Evolutionary conservation across 30 jellyfish, hydroid and myxozoan species (phyloP).

Genomic region (Aurelia coerulea): DNA sequence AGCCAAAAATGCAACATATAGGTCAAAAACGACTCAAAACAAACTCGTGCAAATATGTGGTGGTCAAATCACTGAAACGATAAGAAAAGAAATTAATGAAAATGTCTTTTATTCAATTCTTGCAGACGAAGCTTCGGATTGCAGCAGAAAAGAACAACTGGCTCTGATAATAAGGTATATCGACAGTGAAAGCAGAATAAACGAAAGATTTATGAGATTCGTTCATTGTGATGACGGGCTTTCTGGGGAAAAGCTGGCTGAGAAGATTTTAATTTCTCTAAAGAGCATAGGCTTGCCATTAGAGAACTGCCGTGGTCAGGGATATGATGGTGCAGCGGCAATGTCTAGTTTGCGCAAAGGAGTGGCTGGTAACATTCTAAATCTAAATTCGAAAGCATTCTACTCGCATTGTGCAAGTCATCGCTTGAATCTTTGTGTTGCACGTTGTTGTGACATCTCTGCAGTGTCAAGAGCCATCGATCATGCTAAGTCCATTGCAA

Average conservation of each 20-base stretch:
- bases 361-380: no score
- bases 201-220: constrained; percentile 27
- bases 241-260: constrained; percentile 24
- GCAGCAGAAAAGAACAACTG: constrained; percentile 25
- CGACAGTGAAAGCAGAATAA: constrained; percentile 24
- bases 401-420: no score
- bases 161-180: constrained; percentile 26
- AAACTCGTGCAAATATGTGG: constrained; percentile 39
- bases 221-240: constrained; percentile 35
- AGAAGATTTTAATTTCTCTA: constrained; percentile 22
- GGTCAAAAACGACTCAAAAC: constrained; percentile 27
- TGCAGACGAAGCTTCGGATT: no score
- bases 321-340: no score
- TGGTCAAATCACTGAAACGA: constrained; percentile 33
- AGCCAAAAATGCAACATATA: no score
- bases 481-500: constrained; percentile 1
- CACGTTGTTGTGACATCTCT: constrained; percentile 16
- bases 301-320: no score
- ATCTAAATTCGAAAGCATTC: no score
- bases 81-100: neutral
- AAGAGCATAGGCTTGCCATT: constrained; percentile 38
- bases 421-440: no score
- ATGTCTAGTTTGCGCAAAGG: constrained; percentile 1
- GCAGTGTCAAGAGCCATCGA: constrained; percentile 6
- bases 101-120: neutral